phyloP scores from a whole-genome alignment of 2,888 invertebrate species.

The Zele albiditarsus region DNA sequence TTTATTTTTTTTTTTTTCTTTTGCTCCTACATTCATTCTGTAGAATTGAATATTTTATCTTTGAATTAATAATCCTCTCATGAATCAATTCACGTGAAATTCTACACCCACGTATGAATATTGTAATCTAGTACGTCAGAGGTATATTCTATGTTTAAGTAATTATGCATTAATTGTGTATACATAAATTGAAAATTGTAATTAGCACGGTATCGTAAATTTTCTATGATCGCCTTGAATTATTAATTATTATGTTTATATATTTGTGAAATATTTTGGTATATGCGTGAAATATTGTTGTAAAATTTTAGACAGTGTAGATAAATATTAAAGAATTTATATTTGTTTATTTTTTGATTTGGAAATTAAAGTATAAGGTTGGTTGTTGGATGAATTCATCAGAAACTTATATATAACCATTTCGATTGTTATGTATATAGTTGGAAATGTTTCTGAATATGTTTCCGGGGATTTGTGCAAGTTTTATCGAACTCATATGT shows the following conservation, averaged over 20 bases:
- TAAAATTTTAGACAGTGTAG: too few species aligned
- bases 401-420: too few species aligned
- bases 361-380: too few species aligned
- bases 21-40: background rate
- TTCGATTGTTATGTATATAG: too few species aligned
- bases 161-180: slow-evolving; percentile 10
- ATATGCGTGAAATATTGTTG: too few species aligned
- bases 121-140: background rate
- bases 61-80: background rate
- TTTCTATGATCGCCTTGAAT: background rate
- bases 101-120: background rate
- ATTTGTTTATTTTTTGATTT: too few species aligned
- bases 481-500: too few species aligned
- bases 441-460: too few species aligned
- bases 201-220: background rate
- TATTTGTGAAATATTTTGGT: background rate
- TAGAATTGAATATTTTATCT: background rate
- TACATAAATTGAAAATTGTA: slow-evolving; percentile 3
- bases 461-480: too few species aligned
- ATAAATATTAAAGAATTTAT: too few species aligned
- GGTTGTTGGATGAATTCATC: too few species aligned
- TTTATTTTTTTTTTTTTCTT: background rate
- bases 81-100: background rate
- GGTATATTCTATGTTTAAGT: background rate
- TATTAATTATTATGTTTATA: background rate